Base-by-base conservation (phyloP, 2,113 vertebrate genomes). In the Mesembrinibis cayennensis region DNA sequence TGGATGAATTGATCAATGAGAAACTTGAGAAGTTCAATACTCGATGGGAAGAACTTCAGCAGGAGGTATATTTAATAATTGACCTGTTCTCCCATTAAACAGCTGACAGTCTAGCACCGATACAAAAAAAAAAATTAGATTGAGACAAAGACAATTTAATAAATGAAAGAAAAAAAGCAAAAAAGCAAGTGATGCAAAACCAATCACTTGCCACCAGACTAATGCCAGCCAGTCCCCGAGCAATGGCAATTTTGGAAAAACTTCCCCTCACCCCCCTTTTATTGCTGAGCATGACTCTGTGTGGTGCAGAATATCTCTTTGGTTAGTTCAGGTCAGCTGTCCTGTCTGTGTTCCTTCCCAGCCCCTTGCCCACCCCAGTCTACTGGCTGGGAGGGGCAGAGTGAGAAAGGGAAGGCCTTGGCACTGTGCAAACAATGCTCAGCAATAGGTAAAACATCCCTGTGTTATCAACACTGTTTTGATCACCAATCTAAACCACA, bases 1-100 rank as follows among this genome's bases (percentile, higher is more conserved):
- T 99, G 97, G 99, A 99, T 95, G 99, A 99, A 66, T 84, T 99
- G 73, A 99, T 99, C 91, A 99, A 98, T 91, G 99, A 99, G 73
- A 99, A 99, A 92, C 98, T 99, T 29, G 99, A 99, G 22, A 99
- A 98, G 32, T 99, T 99, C 97, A 99, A 99, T 97, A 98, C 98
- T 53, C 98, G 98, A 71, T 99, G 99, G 99, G 99, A 99, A 84
- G 99, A 99, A 50, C 98, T 99, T 5, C 99, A 99, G 90, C 98
- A 99, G 58, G 98, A 99, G 98, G 99, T 99, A 98, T 83, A 55
- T 67, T 66, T 93, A 40, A n/a, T 72, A 23, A 32, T 38, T 66
- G 18, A 47, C 16, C 49, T 66, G 32, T 53, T 23, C 9, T 95
- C 16, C 9, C 42, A 18, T 70, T 90, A 72, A 96, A 52, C 3